Evolutionary conservation across 2,113 vertebrate genomes (phyloP).

Genomic region (Lagopus leucura): DNA sequence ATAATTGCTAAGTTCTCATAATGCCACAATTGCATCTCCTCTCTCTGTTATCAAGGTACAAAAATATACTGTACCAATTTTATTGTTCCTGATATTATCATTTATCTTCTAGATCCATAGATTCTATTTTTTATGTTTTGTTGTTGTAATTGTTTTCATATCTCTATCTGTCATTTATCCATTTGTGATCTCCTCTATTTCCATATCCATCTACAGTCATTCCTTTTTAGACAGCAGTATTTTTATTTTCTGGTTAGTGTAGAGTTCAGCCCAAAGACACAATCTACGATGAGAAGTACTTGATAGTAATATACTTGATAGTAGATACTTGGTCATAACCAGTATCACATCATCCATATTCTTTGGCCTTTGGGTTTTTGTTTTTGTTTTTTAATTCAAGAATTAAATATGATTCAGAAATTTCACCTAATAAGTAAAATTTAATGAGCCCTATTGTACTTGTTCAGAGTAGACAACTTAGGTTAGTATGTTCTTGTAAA

Average conservation of each 20-base stretch:
- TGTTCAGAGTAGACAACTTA: not conserved
- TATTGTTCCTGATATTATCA: not conserved
- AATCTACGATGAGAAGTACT: not conserved
- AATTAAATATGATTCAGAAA: not conserved
- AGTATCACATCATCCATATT: not conserved
- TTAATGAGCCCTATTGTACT: not conserved
- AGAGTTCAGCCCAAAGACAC: not conserved
- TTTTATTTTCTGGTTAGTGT: not conserved
- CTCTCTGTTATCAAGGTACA: not conserved
- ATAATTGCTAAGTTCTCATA: not conserved
- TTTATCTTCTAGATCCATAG: not conserved
- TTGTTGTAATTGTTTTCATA: not conserved
- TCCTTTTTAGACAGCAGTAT: not conserved
- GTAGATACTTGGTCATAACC: no score
- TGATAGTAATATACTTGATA: no score
- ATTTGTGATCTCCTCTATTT: not conserved
- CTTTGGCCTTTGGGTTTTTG: not conserved
- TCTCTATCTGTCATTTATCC: not conserved
- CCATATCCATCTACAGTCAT: not conserved
- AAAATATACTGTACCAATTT: not conserved
- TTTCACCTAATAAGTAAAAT: not conserved
- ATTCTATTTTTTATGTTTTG: not conserved
- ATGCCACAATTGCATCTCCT: not conserved
- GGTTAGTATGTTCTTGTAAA: not conserved
- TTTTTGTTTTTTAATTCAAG: not conserved